Base-by-base conservation (phyloP, 1,140 invertebrate genomes). In the Trichonephila clavata region DNA sequence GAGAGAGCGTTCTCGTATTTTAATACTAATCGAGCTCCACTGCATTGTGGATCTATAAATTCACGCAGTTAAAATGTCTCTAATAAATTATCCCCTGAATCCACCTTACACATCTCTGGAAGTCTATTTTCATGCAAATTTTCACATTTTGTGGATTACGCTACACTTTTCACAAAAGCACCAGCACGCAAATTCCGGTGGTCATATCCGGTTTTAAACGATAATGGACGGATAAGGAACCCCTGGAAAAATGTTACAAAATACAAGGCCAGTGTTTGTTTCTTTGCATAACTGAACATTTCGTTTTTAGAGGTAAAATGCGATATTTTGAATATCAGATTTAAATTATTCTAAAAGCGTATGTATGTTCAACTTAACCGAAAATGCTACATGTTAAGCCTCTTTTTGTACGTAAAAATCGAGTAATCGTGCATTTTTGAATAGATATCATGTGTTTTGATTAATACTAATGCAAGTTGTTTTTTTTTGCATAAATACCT, bases 131-230 rank as follows among this genome's bases (percentile, higher is more conserved):
- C 59, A 88, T 88, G 86, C 63, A 88, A 88, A 88, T 88, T 21
- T 24, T n/a, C 61, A 50, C 60, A 20, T 43, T 27, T 21, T 59
- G 57, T 16, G n/a, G 0, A 50, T 65, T 21, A 32, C 27, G 68
- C 27, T 16, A 18, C 24, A 32, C 24, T 71, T 24, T 71, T 32
- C 24, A 71, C 24, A 71, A 71, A 71, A 71, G 3, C 50, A 5
- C 86, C 39, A 0, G 63, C 63, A 88, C 61, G 86, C 60, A 8
- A 57, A 50, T 13, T 57, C 32, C 32, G 39, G 21, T 6, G 0
- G 14, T 63, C 59, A 27, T 68, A 88, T 88, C 86, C 86, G 86
- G 86, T 88, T 88, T 88, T 43, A 88, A 88, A 68, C 68, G 86
- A 60, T 24, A 88, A 88, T 68, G 16, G 32, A 39, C n/a, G 63